These are phyloP conservation scores for Drosophila parthenogenetica DNA, from an alignment of 2,888 invertebrate species.

Conservation along the genomic window DNA sequence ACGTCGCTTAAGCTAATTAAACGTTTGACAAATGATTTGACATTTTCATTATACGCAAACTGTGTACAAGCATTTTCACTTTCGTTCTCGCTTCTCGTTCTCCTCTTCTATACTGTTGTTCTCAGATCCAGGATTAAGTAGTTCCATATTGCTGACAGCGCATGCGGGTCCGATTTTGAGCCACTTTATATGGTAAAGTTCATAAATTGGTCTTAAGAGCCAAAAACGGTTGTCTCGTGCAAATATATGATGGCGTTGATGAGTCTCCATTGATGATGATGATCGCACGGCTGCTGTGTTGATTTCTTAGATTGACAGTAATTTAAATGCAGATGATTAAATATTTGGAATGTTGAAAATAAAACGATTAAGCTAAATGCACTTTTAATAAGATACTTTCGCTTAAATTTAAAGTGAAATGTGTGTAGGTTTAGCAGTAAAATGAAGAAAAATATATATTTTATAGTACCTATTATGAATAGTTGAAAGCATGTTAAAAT, in stretches of 20 bases:
- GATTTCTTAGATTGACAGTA: conserved; percentile 60
- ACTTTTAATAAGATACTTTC: not conserved
- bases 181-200: conserved; percentile 12
- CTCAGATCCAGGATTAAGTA: conserved; percentile 52
- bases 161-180: conserved; percentile 58
- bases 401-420: not conserved
- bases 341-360: conserved; percentile 30
- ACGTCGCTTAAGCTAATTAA: conserved; percentile 60
- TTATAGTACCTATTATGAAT: too few relatives aligned
- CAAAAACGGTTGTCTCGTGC: conserved; percentile 33
- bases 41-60: conserved; percentile 65
- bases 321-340: conserved; percentile 45
- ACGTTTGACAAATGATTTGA: conserved; percentile 75
- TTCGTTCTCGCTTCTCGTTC: conserved; percentile 26
- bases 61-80: conserved; percentile 50
- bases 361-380: conserved; percentile 17
- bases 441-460: not conserved
- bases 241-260: conserved; percentile 58
- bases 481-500: too few relatives aligned
- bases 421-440: not conserved
- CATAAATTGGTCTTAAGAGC: conserved; percentile 42
- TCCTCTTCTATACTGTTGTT: conserved; percentile 20
- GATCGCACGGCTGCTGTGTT: conserved; percentile 23
- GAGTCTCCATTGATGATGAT: conserved; percentile 16
- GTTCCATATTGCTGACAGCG: conserved; percentile 58